Evolutionary conservation across 2,797 vertebrate genomes (phyloP).

Genomic region (Siniperca obscura): DNA sequence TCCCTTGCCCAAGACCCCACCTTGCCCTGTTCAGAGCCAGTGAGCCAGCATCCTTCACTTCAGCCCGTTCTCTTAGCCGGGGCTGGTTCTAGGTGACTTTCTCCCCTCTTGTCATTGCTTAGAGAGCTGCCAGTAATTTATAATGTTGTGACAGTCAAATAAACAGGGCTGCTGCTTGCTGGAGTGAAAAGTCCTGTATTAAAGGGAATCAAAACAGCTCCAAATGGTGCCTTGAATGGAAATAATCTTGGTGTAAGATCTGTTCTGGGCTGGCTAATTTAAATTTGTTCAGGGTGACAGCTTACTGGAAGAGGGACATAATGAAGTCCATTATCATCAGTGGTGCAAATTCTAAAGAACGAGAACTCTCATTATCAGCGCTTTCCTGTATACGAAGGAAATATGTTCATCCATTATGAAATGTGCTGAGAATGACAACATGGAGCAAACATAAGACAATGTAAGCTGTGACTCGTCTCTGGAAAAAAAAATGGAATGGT

Average conservation of each 20-base stretch:
- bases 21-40: conserved; percentile 73
- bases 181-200: conserved; percentile 79
- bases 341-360: conserved; percentile 84
- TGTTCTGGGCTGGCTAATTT: conserved; percentile 83
- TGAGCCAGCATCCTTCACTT: conserved; percentile 71
- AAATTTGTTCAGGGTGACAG: conserved; percentile 86
- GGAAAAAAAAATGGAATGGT: conserved; percentile 44
- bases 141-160: conserved; percentile 83
- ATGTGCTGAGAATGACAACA: conserved; percentile 84
- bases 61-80: conserved; percentile 44
- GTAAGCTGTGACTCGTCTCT: conserved; percentile 58
- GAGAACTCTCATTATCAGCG: conserved; percentile 85
- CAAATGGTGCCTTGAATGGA: conserved; percentile 77
- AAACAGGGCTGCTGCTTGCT: conserved; percentile 78
- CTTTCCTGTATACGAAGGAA: conserved; percentile 81
- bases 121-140: conserved; percentile 77
- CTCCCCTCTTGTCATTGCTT: conserved; percentile 70
- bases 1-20: conserved; percentile 77
- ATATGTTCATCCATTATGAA: conserved; percentile 82
- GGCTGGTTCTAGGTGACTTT: conserved; percentile 73
- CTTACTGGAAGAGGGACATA: conserved; percentile 83
- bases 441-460: conserved; percentile 77
- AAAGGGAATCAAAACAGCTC: conserved; percentile 80
- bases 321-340: conserved; percentile 86
- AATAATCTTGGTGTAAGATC: conserved; percentile 82